Evolutionary conservation across 2,888 invertebrate species (phyloP).

Genomic region (Ypsolopha sequella): DNA sequence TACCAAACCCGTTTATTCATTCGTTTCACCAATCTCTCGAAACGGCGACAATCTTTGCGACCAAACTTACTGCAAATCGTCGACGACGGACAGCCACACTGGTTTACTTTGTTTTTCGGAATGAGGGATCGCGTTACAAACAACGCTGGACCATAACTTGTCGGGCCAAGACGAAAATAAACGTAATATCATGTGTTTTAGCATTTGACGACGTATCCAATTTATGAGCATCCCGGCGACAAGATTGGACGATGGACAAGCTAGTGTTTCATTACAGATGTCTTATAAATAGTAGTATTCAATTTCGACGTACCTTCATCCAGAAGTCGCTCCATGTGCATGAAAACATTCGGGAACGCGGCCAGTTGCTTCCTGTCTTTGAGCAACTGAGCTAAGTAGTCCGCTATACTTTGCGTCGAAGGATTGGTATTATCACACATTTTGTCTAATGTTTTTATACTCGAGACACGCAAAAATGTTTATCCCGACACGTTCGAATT

Average conservation of each 20-base stretch:
- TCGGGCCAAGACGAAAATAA: slow-evolving; percentile 69
- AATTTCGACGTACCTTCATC: slow-evolving; percentile 91
- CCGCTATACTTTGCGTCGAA: slow-evolving; percentile 97
- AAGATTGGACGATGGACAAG: slow-evolving; percentile 37
- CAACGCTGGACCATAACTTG: slow-evolving; percentile 68
- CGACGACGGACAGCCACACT: slow-evolving; percentile 38
- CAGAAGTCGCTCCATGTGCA: slow-evolving; percentile 98
- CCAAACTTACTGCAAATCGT: slow-evolving; percentile 51
- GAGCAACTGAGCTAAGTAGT: slow-evolving; percentile 99
- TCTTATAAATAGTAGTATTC: slow-evolving; percentile 36
- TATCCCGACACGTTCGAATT: slow-evolving; percentile 52
- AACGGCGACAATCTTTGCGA: slow-evolving; percentile 51
- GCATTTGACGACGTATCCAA: slow-evolving; percentile 65
- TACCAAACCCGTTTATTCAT: slow-evolving; percentile 51
- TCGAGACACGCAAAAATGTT: slow-evolving; percentile 56
- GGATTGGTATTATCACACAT: slow-evolving; percentile 73
- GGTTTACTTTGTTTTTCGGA: slow-evolving; percentile 60
- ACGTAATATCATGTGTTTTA: slow-evolving; percentile 67
- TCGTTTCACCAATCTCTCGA: slow-evolving; percentile 55
- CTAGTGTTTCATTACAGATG: slow-evolving; percentile 25
- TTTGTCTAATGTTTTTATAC: slow-evolving; percentile 55
- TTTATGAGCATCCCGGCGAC: slow-evolving; percentile 53
- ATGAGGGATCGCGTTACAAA: slow-evolving; percentile 65
- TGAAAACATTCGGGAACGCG: slow-evolving; percentile 99
- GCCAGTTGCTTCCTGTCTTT: slow-evolving; percentile 99